Evolutionary conservation across 2,113 vertebrate genomes (phyloP).

Genomic region (Archilochus colubris): DNA sequence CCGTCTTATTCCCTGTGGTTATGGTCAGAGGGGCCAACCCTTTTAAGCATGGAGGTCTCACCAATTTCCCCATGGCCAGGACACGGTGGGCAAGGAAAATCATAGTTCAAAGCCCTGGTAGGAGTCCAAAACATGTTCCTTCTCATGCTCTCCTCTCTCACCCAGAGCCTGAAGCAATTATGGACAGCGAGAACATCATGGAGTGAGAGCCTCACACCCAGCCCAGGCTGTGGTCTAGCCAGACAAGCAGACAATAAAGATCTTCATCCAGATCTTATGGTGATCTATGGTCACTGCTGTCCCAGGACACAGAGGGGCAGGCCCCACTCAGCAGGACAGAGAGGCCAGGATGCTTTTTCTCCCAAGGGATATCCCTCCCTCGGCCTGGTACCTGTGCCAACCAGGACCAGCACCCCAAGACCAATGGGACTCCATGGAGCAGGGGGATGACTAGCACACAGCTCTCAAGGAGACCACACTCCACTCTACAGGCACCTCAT

Average conservation of each 20-base stretch:
- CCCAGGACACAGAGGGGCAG: not conserved
- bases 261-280: not conserved
- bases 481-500: not conserved
- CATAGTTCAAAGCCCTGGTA: not conserved
- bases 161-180: fast-evolving
- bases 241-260: not conserved
- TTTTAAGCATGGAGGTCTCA: fast-evolving
- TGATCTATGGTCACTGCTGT: not conserved
- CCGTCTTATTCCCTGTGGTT: not conserved
- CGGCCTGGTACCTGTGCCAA: not conserved
- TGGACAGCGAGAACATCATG: fast-evolving
- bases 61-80: not conserved
- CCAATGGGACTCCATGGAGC: fast-evolving
- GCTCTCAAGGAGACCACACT: not conserved
- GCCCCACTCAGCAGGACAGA: not conserved
- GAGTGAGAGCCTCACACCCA: not conserved
- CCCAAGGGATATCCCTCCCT: fast-evolving
- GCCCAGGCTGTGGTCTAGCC: not conserved
- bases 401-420: not conserved
- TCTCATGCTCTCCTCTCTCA: not conserved
- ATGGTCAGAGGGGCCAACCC: not conserved
- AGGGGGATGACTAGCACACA: not conserved
- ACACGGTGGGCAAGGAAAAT: not conserved
- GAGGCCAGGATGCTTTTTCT: not conserved
- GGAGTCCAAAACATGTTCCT: not conserved